Percentiles rank a stretch among this genome's conserved stretches.
Conservation (phyloP, 2,888 invertebrate species). For the Melanargia galathea region DNA sequence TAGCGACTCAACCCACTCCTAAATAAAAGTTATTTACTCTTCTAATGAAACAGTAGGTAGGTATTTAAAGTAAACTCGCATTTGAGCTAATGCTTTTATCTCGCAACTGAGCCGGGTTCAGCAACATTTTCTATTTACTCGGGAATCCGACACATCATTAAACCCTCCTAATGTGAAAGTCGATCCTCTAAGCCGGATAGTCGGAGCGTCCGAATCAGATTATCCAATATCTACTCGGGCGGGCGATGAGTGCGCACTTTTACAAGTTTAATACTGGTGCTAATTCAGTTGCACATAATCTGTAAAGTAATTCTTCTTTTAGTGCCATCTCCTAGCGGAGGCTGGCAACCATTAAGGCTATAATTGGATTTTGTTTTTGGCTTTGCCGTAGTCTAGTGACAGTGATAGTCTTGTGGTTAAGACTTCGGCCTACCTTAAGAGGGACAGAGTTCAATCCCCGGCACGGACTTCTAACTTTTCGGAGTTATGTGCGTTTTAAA, state of each 20-base stretch:
- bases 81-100: slow-evolving; percentile 18
- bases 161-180: slow-evolving; percentile 41
- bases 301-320: too few species aligned
- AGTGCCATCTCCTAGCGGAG: too few species aligned
- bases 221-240: slow-evolving; percentile 33
- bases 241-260: slow-evolving; percentile 33
- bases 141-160: slow-evolving; percentile 33
- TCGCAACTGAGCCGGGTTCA: slow-evolving; percentile 6
- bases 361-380: too few species aligned
- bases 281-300: too few species aligned
- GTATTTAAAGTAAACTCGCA: neutral
- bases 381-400: too few species aligned
- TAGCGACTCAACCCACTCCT: neutral
- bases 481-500: too few species aligned
- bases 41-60: slow-evolving; percentile 4
- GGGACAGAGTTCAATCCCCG: too few species aligned
- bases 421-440: too few species aligned
- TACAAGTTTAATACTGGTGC: too few species aligned
- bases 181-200: slow-evolving; percentile 43
- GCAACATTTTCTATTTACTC: slow-evolving; percentile 22
- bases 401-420: too few species aligned
- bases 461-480: too few species aligned
- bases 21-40: slow-evolving; percentile 4
- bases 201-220: slow-evolving; percentile 39
- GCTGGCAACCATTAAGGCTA: too few species aligned